Evolutionary conservation across 2,888 invertebrate species (phyloP).

Genomic region (Ligdia adustata): DNA sequence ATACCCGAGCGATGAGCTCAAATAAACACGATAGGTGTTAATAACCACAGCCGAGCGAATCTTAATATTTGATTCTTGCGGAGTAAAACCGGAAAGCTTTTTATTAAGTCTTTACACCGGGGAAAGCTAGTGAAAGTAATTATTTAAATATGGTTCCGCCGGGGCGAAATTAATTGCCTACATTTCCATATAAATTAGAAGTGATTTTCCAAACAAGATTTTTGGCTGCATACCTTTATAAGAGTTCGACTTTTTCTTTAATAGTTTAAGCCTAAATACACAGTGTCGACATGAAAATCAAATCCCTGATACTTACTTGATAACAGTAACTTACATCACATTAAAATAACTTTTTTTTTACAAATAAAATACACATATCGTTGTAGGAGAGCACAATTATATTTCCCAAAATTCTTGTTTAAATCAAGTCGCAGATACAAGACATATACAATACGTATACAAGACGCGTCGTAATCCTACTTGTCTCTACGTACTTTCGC

Average conservation of each 20-base stretch:
- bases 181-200: constrained; percentile 78
- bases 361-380: no score
- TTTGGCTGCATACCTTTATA: constrained; percentile 54
- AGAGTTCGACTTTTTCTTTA: constrained; percentile 33
- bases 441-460: no score
- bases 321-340: no score
- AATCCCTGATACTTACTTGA: no score
- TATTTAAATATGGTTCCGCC: constrained; percentile 52
- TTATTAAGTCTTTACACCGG: constrained; percentile 30
- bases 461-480: no score
- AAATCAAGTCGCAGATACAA: no score
- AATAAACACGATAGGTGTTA: constrained; percentile 22
- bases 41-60: constrained; percentile 11
- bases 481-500: no score
- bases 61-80: constrained; percentile 18
- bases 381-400: no score
- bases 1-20: constrained; percentile 15
- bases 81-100: constrained; percentile 30
- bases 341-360: no score
- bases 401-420: no score
- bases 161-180: constrained; percentile 45
- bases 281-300: no score
- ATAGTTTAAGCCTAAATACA: no score
- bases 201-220: constrained; percentile 61
- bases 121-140: constrained; percentile 38